Base-by-base conservation (phyloP, 2,888 invertebrate genomes). In the Drosophila macrospina region DNA sequence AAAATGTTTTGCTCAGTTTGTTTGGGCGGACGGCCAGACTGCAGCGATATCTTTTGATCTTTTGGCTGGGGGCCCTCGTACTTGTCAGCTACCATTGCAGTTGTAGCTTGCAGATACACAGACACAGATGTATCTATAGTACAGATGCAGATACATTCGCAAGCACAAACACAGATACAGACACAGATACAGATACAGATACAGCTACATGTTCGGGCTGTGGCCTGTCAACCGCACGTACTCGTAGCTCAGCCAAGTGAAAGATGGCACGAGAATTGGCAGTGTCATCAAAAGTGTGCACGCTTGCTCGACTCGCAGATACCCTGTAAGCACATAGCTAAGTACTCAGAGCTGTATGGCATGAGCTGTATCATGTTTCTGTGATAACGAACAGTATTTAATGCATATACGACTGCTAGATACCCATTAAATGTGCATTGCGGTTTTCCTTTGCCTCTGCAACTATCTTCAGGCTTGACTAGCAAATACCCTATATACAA, bases 41-140 rank as follows among this genome's bases (percentile, higher is more conserved):
- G 78, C 74, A 69, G 69, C 63, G 34, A 78, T 64, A 84, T 74
- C 84, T 80, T 86, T 85, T 86, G 84, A 86, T 86, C 86, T 85
- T 84, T 72, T 78, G 78, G 62, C 65, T 69, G 50, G 57, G 56
- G 44, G 54, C 57, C 47, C 63, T 54, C 64, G 63, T 42, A 47
- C 42, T 60, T 68, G 68, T 55, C 63, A 60, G 68, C 63, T 65
- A 48, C 37, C 36, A 54, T 45, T 69, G 66, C 69, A 54, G 74
- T 36, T 69, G 72, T 67, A 63, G 50, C 62, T 56, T 57, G 60
- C 52, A 50, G 51, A 39, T 55, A 47, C 30, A 42, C 20, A 36
- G 41, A 52, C 26, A 39, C 45, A 20, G 20, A 20, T 34, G 11
- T 10, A 52, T 39, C n/a, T 45, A 32, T 4, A 68, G 30, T 24